Base-by-base conservation (phyloP, 2,888 invertebrate species). In the Caprella mutica region DNA sequence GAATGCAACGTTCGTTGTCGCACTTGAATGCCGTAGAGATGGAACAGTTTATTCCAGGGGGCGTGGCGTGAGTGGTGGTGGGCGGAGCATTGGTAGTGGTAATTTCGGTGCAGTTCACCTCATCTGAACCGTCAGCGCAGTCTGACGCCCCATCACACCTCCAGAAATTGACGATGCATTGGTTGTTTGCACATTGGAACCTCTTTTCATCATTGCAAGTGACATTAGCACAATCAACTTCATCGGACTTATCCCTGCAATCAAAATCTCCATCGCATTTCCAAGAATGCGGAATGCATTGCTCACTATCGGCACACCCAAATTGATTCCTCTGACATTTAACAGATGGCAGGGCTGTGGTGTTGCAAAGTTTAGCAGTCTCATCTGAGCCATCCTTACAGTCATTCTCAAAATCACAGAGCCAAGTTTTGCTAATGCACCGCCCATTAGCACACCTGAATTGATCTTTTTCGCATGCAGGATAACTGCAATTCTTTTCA, bases 71-170 rank as follows among this genome's bases (percentile, higher is more conserved):
- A 4, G 50, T 46, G 8, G 65, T 55, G 4, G 56, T n/a, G 1
- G 56, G 38, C 5, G 66, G 56, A 1, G 64, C 35, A 1, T 57
- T 53, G 1, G 66, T 55, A 3, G 67, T 44, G 9, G 54, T 44
- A 3, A 27, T 44, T 9, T 39, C 21, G 12, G 56, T 56, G 38
- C 29, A 46, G 30, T 56, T 55, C 17, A 19, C 39, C 48, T 67
- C 67, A 52, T 67, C 66, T 19, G 61, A 69, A 4, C 67, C 68
- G 65, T 73, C 73, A 9, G 65, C 60, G 61, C 91, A 91, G 71
- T 92, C 91, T n/a, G 76, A 72, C 67, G 84, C 83, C 8, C 83
- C 83, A 72, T 90, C 89, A 73, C 91, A 92, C 69, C 76, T 75
- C 82, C 82, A 81, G 44, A 77, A 65, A 59, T 55, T 58, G 27